Evolutionary conservation across 2,888 invertebrate species (phyloP).

Genomic region (Drosophila paracracens): DNA sequence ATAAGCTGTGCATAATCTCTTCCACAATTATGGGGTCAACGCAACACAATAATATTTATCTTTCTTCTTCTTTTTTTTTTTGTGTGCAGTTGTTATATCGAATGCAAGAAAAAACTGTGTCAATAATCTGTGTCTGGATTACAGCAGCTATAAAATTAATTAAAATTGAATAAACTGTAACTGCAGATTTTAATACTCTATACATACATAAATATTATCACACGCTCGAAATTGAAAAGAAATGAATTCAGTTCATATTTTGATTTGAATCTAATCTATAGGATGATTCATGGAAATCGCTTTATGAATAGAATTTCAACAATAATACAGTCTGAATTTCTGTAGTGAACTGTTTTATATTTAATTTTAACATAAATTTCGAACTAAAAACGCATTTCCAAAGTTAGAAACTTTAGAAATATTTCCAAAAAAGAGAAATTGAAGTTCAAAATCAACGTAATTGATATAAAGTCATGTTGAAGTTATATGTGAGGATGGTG

Average conservation of each 20-base stretch:
- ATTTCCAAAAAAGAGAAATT: too few relatives aligned
- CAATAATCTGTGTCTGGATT: slow-evolving; percentile 30
- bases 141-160: slow-evolving; percentile 35
- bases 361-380: background rate
- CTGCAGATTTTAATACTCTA: background rate
- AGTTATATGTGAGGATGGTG: slow-evolving; percentile 5
- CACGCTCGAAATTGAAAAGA: background rate
- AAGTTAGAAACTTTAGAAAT: too few relatives aligned
- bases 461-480: background rate
- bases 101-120: background rate
- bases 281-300: background rate
- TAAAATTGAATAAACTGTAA: slow-evolving; percentile 19
- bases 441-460: background rate
- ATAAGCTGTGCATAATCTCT: slow-evolving; percentile 51
- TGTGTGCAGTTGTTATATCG: background rate
- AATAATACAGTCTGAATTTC: too few relatives aligned
- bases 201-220: slow-evolving; percentile 1
- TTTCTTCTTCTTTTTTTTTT: background rate
- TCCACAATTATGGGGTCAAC: slow-evolving; percentile 42
- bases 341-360: background rate
- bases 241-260: background rate
- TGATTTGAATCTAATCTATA: background rate
- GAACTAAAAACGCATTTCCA: background rate
- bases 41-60: background rate
- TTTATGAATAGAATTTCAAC: background rate